phyloP scores from a whole-genome alignment of 1,140 invertebrate species.

The Philotrypesis tridentata region DNA sequence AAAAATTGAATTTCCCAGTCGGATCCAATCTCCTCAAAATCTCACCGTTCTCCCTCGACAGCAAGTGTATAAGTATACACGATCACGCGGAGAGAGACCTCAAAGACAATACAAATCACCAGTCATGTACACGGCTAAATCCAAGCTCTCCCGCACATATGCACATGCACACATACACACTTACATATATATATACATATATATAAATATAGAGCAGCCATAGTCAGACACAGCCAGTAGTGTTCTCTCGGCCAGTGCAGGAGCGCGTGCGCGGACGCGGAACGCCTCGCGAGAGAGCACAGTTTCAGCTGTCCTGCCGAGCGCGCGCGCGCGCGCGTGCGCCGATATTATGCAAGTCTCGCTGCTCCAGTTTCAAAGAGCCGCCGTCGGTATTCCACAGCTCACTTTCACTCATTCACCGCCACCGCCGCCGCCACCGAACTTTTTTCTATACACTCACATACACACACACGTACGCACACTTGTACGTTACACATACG shows the following conservation, averaged over 20 bases:
- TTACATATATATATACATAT: too few species aligned
- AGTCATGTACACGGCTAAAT: background rate
- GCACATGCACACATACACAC: background rate
- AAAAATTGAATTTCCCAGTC: too few species aligned
- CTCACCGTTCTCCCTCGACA: too few species aligned
- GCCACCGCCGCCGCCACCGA: conserved; percentile 19
- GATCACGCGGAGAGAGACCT: too few species aligned
- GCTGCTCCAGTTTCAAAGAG: conserved; percentile 53
- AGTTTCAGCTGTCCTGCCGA: conserved; percentile 22
- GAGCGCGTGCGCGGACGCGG: background rate
- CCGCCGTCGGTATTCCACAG: conserved; percentile 40
- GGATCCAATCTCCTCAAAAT: too few species aligned
- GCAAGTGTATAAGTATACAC: too few species aligned
- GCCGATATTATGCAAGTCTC: conserved; percentile 51
- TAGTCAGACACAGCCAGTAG: too few species aligned
- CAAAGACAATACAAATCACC: background rate
- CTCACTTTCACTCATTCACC: conserved; percentile 56
- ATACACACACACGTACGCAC: too few species aligned
- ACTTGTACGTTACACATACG: background rate
- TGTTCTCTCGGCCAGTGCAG: background rate
- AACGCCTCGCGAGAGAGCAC: background rate
- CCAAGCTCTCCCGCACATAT: too few species aligned
- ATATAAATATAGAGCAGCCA: too few species aligned
- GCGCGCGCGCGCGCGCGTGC: conserved; percentile 15
- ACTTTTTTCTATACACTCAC: background rate